A percentile compares a stretch with the other conserved stretches of the same genome.
Evolutionary conservation across 2,888 invertebrate genomes (phyloP).

Genomic region (Amblyteles armatorius): DNA sequence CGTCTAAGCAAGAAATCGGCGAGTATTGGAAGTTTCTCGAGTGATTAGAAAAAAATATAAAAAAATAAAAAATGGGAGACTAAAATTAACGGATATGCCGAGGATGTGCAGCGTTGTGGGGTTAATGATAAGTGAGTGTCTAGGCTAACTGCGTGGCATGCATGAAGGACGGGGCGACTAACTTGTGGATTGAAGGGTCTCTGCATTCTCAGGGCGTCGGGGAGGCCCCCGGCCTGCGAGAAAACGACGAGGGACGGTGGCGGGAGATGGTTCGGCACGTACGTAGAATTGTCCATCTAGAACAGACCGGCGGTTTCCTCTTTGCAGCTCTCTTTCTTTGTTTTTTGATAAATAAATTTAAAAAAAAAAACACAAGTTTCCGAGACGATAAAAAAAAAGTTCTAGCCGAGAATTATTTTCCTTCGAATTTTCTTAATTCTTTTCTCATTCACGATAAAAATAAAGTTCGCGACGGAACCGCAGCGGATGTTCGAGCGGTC

Average conservation of each 20-base stretch:
- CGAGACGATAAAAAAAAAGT: constrained; percentile 11
- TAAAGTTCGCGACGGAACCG: not conserved
- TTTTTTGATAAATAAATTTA: not conserved
- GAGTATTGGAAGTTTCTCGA: no score
- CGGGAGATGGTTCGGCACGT: constrained; percentile 90
- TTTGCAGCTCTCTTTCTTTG: constrained; percentile 56
- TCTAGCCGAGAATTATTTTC: not conserved
- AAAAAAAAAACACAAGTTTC: constrained; percentile 2
- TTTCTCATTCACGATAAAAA: not conserved
- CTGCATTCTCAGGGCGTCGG: constrained; percentile 91
- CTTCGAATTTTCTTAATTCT: not conserved
- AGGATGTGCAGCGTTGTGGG: no score
- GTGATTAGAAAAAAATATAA: no score
- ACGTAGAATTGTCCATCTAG: constrained; percentile 91
- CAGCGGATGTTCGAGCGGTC: constrained; percentile 54
- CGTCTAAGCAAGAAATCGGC: no score
- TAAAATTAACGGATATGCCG: no score
- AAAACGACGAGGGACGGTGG: constrained; percentile 91
- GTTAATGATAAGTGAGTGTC: constrained; percentile 4
- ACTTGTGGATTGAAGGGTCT: constrained; percentile 91
- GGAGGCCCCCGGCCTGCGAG: constrained; percentile 91
- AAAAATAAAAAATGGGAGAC: no score
- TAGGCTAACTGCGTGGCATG: constrained; percentile 47
- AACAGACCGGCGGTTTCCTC: constrained; percentile 78
- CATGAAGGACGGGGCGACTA: constrained; percentile 79